Base-by-base conservation (phyloP, 1,140 invertebrate species). In the Antheraea mylitta region DNA sequence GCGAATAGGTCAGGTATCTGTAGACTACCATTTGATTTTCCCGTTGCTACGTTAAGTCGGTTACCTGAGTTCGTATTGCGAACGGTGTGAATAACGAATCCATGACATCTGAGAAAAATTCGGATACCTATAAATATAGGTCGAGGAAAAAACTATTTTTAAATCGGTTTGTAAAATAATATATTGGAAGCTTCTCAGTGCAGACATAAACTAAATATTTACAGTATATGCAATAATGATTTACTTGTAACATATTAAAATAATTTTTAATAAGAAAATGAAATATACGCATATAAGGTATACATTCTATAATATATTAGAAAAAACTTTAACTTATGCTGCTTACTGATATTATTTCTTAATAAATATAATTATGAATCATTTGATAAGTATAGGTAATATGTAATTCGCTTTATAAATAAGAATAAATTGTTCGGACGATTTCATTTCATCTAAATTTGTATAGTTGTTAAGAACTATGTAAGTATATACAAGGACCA, bases 81-180 rank as follows among this genome's bases (percentile, higher is more conserved):
- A 68, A 70, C 66, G 66, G 75, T 77, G 76, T 67, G 76, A 83
- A 79, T 80, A 73, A 83, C 75, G 77, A 82, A 72, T 58, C 68
- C 48, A 76, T 79, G 77, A 81, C 81, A 85, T 81, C 76, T 82
- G 77, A 72, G 78, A 80, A 78, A 78, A 6, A 53, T 53, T 13
- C 45, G 16, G 45, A 53, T 53, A 53, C 45, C 45, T 53, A 71
- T 81, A 85, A 81, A 69, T 75, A 72, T 69, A 75, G 68, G 64
- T 64, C 67, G 67, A 19, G 71, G 71, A 67, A 74, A 77, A 80
- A 36, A 76, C 80, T 88, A 86, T 87, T 89, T 85, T 81, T 86
- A 83, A 83, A 79, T 73, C 65, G 37, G 59, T 71, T 69, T 74
- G 70, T 72, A 71, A 72, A 75, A 72, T 73, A 79, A 80, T 79